Percentiles rank a stretch among this genome's conserved stretches.
These are phyloP conservation scores for Agraylea sexmaculata DNA, from an alignment of 1,140 invertebrate genomes.

Conservation along the genomic window DNA sequence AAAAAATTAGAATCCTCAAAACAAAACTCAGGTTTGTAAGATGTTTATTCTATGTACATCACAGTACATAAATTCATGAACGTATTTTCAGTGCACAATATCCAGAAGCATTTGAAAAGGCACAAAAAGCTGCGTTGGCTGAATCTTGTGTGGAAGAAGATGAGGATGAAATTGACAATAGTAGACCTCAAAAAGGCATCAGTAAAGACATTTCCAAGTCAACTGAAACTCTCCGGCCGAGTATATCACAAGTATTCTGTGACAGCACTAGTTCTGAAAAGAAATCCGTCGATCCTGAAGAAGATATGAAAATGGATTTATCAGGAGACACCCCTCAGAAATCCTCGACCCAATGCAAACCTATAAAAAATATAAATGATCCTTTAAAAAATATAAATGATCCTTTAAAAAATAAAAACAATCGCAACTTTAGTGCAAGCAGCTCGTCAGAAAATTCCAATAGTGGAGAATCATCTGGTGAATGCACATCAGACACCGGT, in stretches of 20 bases:
- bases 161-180: constrained; percentile 25
- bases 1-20: constrained; percentile 63
- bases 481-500: constrained; percentile 20
- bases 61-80: background rate
- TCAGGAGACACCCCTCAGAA: too few species aligned
- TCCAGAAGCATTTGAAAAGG: constrained; percentile 68
- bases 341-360: too few species aligned
- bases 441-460: constrained; percentile 20
- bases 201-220: constrained; percentile 37
- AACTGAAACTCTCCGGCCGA: constrained; percentile 37
- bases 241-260: constrained; percentile 19
- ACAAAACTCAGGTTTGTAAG: constrained; percentile 53
- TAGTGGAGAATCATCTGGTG: constrained; percentile 15
- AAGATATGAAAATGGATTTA: too few species aligned
- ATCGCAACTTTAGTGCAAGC: constrained; percentile 12
- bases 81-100: constrained; percentile 52
- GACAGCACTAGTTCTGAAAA: constrained; percentile 11
- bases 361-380: too few species aligned
- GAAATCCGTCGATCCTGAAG: background rate
- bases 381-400: too few species aligned
- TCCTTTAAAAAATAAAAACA: constrained; percentile 11
- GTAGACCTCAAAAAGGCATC: constrained; percentile 20
- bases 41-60: background rate
- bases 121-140: constrained; percentile 44
- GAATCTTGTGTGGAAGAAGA: constrained; percentile 47